Base-by-base conservation (phyloP, 2,113 vertebrate species). In the Trogon surrucura region DNA sequence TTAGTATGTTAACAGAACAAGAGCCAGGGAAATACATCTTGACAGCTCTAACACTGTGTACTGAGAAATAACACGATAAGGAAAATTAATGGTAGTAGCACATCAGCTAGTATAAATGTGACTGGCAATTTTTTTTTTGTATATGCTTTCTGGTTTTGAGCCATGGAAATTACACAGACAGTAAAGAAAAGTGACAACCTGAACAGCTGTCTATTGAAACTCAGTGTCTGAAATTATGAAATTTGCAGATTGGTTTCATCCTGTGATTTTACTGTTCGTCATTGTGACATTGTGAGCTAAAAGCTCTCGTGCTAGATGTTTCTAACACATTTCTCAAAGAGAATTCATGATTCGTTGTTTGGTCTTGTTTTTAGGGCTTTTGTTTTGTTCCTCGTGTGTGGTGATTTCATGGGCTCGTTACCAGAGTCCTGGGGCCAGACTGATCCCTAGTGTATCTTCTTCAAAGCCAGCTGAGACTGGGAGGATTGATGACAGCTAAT, bases 1-100 rank as follows among this genome's bases (percentile, higher is more conserved):
- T 93, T 94, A 92, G 38, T 64, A 54, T 54, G 48, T 89, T 92
- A 89, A 73, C 72, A 89, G 83, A 69, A 83, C 22, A 81, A 89
- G 60, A 86, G 57, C 48, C 41, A 80, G 32, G 23, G 51, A 95
- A 67, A 91, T 85, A 10, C 41, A 75, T 93, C 89, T 84, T 96
- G 88, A 77, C 84, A 93, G 48, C 29, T 85, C 48, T 85, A 80
- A 71, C n/a, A 56, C 25, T 57, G 16, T 84, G 48, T 58, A 47
- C 71, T 93, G 65, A 85, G 70, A 93, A 95, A 86, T 54, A 91
- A 60, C 79, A 32, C 38, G 79, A 95, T 96, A 92, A 95, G 81
- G 91, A 88, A 94, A 96, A 96, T 91, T 89, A 90, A 91, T 80
- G 69, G 54, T 88, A 56, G 88, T 92, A 78, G 70, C 69, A 80